These are phyloP conservation scores for Syritta pipiens DNA, from an alignment of 2,888 invertebrate genomes.

Conservation along the genomic window DNA sequence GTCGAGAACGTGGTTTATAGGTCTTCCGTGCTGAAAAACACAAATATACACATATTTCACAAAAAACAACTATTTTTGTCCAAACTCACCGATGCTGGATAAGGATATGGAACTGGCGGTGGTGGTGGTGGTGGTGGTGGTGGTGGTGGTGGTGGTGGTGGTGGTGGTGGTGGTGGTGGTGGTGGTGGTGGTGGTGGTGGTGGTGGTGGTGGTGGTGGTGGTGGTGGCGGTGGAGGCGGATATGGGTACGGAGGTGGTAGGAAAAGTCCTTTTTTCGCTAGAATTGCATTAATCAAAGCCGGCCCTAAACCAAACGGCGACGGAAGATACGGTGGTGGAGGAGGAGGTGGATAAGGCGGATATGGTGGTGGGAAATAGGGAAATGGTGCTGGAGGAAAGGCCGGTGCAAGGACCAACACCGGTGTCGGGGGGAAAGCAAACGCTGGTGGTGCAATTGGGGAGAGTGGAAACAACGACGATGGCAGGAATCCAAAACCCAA, in stretches of 20 bases:
- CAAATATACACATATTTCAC: neutral
- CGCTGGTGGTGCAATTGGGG: neutral
- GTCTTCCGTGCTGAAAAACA: neutral
- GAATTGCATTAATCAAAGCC: constrained; percentile 13
- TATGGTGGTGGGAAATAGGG: neutral
- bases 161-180: neutral
- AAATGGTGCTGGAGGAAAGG: neutral
- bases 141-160: constrained; percentile 5
- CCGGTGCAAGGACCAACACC: neutral
- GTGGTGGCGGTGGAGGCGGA: too few species aligned
- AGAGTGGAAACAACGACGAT: constrained; percentile 5
- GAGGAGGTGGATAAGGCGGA: neutral
- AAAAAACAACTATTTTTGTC: neutral
- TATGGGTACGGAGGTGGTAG: constrained; percentile 10
- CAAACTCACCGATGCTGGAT: constrained; percentile 35
- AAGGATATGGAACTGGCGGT: neutral
- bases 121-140: constrained; percentile 16
- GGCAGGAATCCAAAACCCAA: constrained; percentile 23
- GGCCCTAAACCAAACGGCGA: constrained; percentile 11
- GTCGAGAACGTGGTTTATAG: constrained; percentile 21
- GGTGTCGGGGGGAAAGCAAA: constrained; percentile 1
- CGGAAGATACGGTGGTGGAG: constrained; percentile 3
- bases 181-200: constrained; percentile 6
- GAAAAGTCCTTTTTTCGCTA: constrained; percentile 36
- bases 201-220: neutral